phyloP scores from a whole-genome alignment of 2,113 vertebrate genomes.

The Pelvicachromis taeniatus region DNA sequence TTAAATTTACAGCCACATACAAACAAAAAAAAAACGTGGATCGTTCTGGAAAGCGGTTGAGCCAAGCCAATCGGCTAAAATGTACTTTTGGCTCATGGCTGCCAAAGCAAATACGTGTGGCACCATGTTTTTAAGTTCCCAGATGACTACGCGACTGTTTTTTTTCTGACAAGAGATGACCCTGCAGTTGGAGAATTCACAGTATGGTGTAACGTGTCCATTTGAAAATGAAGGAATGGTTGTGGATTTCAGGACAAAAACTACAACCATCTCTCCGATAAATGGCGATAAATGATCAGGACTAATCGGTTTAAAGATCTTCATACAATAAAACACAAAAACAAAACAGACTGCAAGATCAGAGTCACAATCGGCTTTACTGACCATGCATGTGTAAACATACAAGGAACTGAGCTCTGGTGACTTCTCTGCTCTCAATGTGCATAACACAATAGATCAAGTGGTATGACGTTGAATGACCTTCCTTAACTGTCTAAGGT shows the following conservation, averaged over 20 bases:
- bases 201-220: neutral
- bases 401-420: neutral
- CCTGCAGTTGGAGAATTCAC: neutral
- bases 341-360: neutral
- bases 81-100: neutral
- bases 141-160: neutral
- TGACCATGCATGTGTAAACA: neutral
- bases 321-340: neutral
- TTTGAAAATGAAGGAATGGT: neutral
- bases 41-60: neutral
- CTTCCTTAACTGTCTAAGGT: neutral
- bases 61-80: neutral
- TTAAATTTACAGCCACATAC: neutral
- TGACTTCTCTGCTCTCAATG: neutral
- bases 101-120: neutral
- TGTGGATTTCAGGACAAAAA: neutral
- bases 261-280: neutral
- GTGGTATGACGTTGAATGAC: neutral
- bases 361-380: neutral
- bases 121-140: neutral
- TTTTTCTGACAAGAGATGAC: neutral
- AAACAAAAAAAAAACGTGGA: neutral
- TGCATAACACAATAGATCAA: neutral
- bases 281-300: neutral
- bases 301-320: neutral